Evolutionary conservation across 2,113 vertebrate genomes (phyloP).

Genomic region (Canis aureus): DNA sequence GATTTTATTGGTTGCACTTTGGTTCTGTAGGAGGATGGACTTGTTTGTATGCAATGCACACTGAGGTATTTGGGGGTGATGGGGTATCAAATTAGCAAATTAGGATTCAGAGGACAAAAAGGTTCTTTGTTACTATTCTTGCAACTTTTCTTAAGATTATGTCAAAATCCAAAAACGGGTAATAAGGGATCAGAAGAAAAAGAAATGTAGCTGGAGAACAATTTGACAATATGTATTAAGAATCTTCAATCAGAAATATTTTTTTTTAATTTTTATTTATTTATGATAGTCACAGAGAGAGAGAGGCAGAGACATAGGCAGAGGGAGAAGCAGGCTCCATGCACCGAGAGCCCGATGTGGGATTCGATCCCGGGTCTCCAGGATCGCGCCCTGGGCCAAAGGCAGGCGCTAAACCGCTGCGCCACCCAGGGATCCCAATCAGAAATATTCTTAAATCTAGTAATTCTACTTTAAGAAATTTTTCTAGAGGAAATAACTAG

Average conservation of each 20-base stretch:
- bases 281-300: too few species aligned
- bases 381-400: too few species aligned
- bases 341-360: too few species aligned
- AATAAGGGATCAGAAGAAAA: background rate
- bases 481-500: constrained; percentile 34
- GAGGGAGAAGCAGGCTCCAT: too few species aligned
- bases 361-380: too few species aligned
- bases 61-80: background rate
- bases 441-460: background rate
- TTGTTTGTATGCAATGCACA: background rate
- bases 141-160: background rate
- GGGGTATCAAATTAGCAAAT: background rate
- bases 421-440: background rate
- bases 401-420: too few species aligned
- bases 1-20: background rate
- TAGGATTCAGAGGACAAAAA: background rate
- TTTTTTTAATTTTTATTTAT: too few species aligned
- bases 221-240: background rate
- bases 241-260: background rate
- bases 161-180: background rate
- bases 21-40: background rate
- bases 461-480: background rate
- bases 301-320: too few species aligned
- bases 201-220: background rate
- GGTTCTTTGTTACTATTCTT: background rate